Evolutionary conservation across 2,113 vertebrate genomes (phyloP).

Genomic region (Morone saxatilis): DNA sequence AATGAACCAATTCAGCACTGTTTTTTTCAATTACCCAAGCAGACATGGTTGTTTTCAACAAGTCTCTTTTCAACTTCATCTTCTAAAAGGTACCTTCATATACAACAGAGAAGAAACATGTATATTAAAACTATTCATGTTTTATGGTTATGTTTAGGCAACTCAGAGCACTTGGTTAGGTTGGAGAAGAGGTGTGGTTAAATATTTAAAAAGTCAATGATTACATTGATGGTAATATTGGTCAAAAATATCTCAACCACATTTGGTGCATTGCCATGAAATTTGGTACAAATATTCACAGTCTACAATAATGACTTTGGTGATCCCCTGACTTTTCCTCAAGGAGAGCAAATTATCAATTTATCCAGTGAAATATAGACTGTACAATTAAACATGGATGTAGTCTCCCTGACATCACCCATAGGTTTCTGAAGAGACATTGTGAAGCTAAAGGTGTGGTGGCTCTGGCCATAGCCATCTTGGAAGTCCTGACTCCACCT

Average conservation of each 20-base stretch:
- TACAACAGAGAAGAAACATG: background rate
- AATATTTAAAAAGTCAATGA: background rate
- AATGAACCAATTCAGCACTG: constrained; percentile 1
- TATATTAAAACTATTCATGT: background rate
- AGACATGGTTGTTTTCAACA: background rate
- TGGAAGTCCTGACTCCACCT: no score
- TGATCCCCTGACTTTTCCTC: background rate
- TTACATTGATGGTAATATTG: background rate
- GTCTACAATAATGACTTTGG: background rate
- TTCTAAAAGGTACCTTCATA: background rate
- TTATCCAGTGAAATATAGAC: background rate
- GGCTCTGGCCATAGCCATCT: no score
- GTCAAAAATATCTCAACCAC: background rate
- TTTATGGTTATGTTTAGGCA: background rate
- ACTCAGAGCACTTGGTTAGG: background rate
- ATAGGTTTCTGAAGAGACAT: no score
- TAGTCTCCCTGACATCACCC: no score
- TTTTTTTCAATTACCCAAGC: background rate
- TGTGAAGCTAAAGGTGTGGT: no score
- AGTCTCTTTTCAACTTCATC: background rate
- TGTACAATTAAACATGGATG: no score
- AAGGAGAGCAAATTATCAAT: background rate
- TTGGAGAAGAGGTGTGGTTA: background rate
- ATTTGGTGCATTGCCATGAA: background rate
- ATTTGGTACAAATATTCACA: background rate